Evolutionary conservation across 2,888 invertebrate species (phyloP).

Genomic region (Volucella bombylans): DNA sequence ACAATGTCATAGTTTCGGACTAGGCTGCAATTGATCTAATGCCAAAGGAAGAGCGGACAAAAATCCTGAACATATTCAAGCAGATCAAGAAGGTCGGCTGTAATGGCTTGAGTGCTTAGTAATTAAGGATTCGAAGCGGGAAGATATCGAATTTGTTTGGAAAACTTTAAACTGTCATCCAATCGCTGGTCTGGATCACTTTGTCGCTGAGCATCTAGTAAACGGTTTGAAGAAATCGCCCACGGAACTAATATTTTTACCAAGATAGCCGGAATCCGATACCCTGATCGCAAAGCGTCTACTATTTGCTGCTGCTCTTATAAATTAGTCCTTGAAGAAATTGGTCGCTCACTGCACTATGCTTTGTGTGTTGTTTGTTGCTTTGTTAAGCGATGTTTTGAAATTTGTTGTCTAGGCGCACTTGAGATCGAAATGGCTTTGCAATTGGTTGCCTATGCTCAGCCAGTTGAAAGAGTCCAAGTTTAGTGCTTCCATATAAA

Average conservation of each 20-base stretch:
- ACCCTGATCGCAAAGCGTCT: slow-evolving; percentile 94
- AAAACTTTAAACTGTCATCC: slow-evolving; percentile 97
- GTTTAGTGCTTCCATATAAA: slow-evolving; percentile 97
- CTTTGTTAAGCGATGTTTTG: slow-evolving; percentile 94
- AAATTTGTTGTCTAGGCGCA: slow-evolving; percentile 98
- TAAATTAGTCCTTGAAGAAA: slow-evolving; percentile 94
- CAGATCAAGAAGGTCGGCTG: slow-evolving; percentile 99
- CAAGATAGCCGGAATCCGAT: slow-evolving; percentile 94
- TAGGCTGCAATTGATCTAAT: slow-evolving; percentile 99
- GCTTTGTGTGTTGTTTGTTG: slow-evolving; percentile 96
- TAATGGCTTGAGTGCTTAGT: slow-evolving; percentile 99
- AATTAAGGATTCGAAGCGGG: slow-evolving; percentile 97
- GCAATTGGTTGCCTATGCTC: slow-evolving; percentile 90
- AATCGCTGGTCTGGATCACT: slow-evolving; percentile 99
- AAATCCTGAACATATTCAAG: slow-evolving; percentile 98
- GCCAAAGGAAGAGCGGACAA: slow-evolving; percentile 97
- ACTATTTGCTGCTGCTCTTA: slow-evolving; percentile 94
- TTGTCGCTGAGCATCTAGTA: slow-evolving; percentile 94
- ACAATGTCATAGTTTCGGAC: slow-evolving; percentile 97
- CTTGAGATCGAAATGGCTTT: slow-evolving; percentile 97
- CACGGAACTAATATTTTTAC: slow-evolving; percentile 95
- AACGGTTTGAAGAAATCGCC: slow-evolving; percentile 96
- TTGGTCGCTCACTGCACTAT: slow-evolving; percentile 96
- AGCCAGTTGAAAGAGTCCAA: slow-evolving; percentile 94
- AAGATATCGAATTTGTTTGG: slow-evolving; percentile 98